Percentiles rank a stretch among this genome's conserved stretches.
These are phyloP conservation scores for Delichon dasypus DNA, from an alignment of 2,797 vertebrate species.

Conservation along the genomic window DNA sequence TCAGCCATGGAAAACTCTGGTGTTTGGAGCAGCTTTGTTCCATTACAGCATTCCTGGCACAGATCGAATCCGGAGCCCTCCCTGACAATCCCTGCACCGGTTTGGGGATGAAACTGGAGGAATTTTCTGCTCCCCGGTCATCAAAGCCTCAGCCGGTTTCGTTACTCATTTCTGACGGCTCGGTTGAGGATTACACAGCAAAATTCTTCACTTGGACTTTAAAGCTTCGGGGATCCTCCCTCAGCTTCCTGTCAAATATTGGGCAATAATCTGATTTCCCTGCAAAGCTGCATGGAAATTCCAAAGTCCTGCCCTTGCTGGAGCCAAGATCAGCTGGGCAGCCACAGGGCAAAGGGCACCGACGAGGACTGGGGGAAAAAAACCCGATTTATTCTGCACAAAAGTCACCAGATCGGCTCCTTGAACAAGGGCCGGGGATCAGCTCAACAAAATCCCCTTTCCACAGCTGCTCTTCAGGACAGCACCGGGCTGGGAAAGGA, in stretches of 20 bases:
- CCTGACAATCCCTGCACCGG: not conserved
- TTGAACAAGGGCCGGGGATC: not conserved
- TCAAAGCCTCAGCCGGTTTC: not conserved
- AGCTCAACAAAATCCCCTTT: not conserved
- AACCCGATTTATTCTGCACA: not conserved
- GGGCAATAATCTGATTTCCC: conserved; percentile 26
- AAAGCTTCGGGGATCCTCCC: not conserved
- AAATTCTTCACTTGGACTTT: not conserved
- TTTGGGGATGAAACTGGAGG: not conserved
- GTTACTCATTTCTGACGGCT: not conserved
- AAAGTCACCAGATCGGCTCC: not conserved
- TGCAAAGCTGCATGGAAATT: conserved; percentile 18
- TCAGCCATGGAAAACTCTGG: not conserved
- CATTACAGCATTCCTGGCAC: not conserved
- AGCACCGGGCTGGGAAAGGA: not conserved
- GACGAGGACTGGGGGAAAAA: not conserved
- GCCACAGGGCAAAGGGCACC: not conserved
- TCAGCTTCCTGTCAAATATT: not conserved
- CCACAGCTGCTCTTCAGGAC: not conserved
- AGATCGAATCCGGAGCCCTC: not conserved
- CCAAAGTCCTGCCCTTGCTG: not conserved
- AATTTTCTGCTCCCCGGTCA: not conserved
- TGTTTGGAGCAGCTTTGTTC: not conserved
- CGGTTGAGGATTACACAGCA: not conserved
- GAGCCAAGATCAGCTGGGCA: not conserved